Evolutionary conservation across 2,888 invertebrate species (phyloP), one percentile per base, ranked within the genome.

Genomic region (Eupithecia vulgata): DNA sequence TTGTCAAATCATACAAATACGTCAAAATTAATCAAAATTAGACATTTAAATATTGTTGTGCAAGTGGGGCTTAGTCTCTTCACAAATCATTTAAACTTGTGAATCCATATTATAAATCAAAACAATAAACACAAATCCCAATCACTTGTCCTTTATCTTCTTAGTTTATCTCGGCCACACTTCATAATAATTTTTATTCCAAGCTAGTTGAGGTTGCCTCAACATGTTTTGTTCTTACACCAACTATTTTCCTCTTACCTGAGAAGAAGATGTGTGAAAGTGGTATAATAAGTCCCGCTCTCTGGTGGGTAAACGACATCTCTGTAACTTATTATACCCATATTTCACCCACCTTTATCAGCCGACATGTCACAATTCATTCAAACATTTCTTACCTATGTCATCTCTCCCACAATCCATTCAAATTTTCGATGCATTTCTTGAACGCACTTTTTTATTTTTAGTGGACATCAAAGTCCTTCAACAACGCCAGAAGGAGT

Each of bases 401-500:
- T 21, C 3, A 52, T 52, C 48, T 52, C 10, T 52, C 12, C 10
- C 52, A 52, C 7, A 48, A 48, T n/a, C n/a, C n/a, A n/a, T 17
- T 8, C 48, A 45, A 1, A 17, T 45, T 45, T 17, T n/a, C 17
- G 6, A 61, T 30, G 34, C 17, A 21, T 34, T 15, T 59, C 17
- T 62, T 64, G 25, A 64, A 12, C 37, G 34, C n/a, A 35, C 3
- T 10, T 35, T 67, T 52, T 34, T 15, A 59, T 68, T 87, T 87
- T 0, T 79, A 95, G 96, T 95, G 70, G 95, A 95, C 68, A 61
- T 66, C 79, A 92, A 81, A 17, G 87, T 87, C 70, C 83, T 95
- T 21, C 64, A 80, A 57, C 82, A 88, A 74, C 90, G 86, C 52
- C 95, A 95, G 82, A 85, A 91, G 76, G 90, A 90, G 37, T 83